Evolutionary conservation across 2,888 invertebrate species (phyloP).

Genomic region (Aleiodes alternator): DNA sequence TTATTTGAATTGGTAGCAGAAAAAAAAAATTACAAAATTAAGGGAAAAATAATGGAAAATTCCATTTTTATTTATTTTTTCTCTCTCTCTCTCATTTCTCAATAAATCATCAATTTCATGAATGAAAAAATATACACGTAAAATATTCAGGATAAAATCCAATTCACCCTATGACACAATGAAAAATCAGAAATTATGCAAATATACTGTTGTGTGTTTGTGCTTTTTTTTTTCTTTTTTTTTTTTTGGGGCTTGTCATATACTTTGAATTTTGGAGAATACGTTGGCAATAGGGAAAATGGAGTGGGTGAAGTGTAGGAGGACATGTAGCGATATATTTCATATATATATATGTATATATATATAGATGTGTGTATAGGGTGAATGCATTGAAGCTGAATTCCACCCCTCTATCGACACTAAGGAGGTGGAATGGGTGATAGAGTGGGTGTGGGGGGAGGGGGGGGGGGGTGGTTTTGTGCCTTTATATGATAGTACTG

Average conservation of each 20-base stretch:
- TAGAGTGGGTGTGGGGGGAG: not conserved
- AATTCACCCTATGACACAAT: slow-evolving; percentile 9
- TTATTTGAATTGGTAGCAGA: too few relatives aligned
- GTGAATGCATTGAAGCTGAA: slow-evolving; percentile 30
- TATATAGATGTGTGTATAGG: not conserved
- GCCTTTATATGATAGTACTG: slow-evolving; percentile 10
- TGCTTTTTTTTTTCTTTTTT: not conserved
- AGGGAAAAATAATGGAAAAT: too few relatives aligned
- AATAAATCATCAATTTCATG: slow-evolving; percentile 3
- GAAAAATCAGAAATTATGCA: slow-evolving; percentile 27
- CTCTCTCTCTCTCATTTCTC: not conserved
- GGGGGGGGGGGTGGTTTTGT: not conserved
- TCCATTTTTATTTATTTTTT: too few relatives aligned
- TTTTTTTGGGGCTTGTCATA: slow-evolving; percentile 1
- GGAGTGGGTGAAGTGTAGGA: not conserved
- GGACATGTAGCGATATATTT: slow-evolving; percentile 3
- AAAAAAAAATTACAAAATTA: too few relatives aligned
- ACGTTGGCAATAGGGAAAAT: not conserved
- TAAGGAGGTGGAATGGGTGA: slow-evolving; percentile 3
- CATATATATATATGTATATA: not conserved
- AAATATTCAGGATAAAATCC: slow-evolving; percentile 9
- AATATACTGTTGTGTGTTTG: not conserved
- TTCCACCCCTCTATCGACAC: slow-evolving; percentile 27
- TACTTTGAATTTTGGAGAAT: slow-evolving; percentile 16
- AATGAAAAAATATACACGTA: slow-evolving; percentile 9